Evolutionary conservation across 2,113 vertebrate genomes (phyloP), one percentile per base, ranked within the genome.

Genomic region (Epinephelus moara): DNA sequence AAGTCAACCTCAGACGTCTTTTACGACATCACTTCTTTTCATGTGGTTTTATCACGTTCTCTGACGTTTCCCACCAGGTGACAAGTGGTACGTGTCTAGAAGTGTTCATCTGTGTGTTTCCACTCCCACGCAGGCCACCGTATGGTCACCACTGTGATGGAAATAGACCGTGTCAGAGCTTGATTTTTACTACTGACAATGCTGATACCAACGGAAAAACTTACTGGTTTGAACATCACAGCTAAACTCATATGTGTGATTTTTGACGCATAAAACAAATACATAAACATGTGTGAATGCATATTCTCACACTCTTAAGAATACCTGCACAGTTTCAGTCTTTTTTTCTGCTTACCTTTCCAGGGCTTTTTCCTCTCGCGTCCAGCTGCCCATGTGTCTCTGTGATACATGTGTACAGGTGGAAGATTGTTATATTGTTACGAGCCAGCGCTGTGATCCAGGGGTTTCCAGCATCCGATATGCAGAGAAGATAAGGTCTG

Each of bases 401-500:
- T 55, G 71, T 78, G 75, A 90, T 86, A 73, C 84, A 88, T 88
- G 68, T 75, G 49, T 81, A 89, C 87, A 93, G 89, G 92, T 91
- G 88, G 69, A 88, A 52, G 70, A 82, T 64, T 85, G 75, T 74
- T 89, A 45, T 55, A 70, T 52, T 70, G 64, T 84, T 59, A 55
- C 1, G 56, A 81, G 87, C 88, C 90, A 91, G 79, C 6, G 4
- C 53, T 80, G 55, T 77, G 83, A 89, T 86, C 82, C 79, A 77
- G 52, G 47, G 62, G 67, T 74, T 92, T 87, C 85, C 87, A 91
- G 84, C 72, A 37, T 88, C 77, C 45, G 78, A 91, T 88, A 89
- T 85, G 75, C 77, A 84, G 81, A 75, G 56, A 85, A 90, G 94
- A 93, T 92, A 92, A 91, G 74, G 63, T 87, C 82, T 86, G 66